Evolutionary conservation across 2,888 invertebrate species (phyloP), one percentile per base, ranked within the genome.

Genomic region (Luffia ferchaultella): DNA sequence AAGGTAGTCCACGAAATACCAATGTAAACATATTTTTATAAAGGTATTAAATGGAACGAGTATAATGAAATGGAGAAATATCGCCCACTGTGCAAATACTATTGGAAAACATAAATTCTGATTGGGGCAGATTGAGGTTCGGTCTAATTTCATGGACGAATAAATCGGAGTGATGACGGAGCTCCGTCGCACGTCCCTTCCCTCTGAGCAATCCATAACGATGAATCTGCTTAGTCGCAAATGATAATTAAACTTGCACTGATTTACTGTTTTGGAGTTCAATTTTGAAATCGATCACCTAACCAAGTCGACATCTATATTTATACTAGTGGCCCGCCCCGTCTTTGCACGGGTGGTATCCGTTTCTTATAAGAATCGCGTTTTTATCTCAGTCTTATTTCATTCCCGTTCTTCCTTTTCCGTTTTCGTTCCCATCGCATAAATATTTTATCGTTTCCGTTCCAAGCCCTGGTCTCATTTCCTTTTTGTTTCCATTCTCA

Each of bases 81-180:
- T 30, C 30, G 30, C 12, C 30, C 12, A 12, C 30, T 30, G 3
- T 30, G 30, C 30, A 7, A 30, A 30, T 30, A 30, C 30, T 30
- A 30, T 30, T 30, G 30, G 30, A 30, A 30, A 30, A 30, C 30
- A 30, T 30, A 30, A 30, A 30, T 30, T 30, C 30, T 30, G 30
- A 30, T 30, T 30, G 30, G 30, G 30, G 30, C 30, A 30, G 30
- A 65, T 70, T 53, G 53, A 54, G 61, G 52, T 59, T 56, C 55
- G 51, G 54, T 62, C 60, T 64, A 63, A 68, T 69, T 69, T 70
- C 63, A 65, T 62, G 67, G 63, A 48, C 56, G 61, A 67, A 61
- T 62, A 60, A 60, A 56, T 55, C 54, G 54, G 41, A 55, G 57
- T 55, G 56, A 57, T 55, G 57, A 52, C 46, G 43, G 44, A 42